phyloP scores from a whole-genome alignment of 1,140 invertebrate genomes.

The Drosophila hydei region DNA sequence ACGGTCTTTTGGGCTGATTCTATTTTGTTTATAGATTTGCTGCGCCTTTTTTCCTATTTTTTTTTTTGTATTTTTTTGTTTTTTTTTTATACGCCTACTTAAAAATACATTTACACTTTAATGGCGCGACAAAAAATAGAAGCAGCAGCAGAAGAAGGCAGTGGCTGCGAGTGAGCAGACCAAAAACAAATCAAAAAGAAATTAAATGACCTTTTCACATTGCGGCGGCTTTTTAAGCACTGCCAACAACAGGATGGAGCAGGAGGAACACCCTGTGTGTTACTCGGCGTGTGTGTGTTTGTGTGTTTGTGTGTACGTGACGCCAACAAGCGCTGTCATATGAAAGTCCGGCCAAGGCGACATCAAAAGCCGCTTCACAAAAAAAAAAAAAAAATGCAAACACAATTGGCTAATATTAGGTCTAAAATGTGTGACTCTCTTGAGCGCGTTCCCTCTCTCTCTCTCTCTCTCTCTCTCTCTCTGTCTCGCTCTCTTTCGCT shows the following conservation, averaged over 20 bases:
- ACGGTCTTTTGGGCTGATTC: constrained; percentile 56
- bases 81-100: constrained; percentile 63
- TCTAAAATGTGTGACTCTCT: not conserved
- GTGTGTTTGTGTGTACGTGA: not conserved
- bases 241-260: not conserved
- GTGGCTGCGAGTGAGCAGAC: constrained; percentile 4
- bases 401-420: constrained; percentile 36
- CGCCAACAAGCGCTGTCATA: constrained; percentile 18
- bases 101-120: constrained; percentile 83
- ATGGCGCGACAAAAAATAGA: constrained; percentile 55
- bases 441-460: not conserved
- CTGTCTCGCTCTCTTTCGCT: not conserved
- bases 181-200: constrained; percentile 81
- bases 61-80: constrained; percentile 20
- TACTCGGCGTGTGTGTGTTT: not conserved
- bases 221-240: constrained; percentile 34
- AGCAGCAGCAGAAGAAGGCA: constrained; percentile 3
- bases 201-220: constrained; percentile 81
- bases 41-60: constrained; percentile 7
- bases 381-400: constrained; percentile 13
- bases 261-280: not conserved
- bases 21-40: constrained; percentile 61
- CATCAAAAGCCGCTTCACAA: constrained; percentile 60
- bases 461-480: not conserved
- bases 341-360: constrained; percentile 36